A percentile compares a stretch with the other conserved stretches of the same genome.
These are phyloP conservation scores for Macrotus californicus DNA, from an alignment of 2,113 vertebrate species.

Conservation along the genomic window DNA sequence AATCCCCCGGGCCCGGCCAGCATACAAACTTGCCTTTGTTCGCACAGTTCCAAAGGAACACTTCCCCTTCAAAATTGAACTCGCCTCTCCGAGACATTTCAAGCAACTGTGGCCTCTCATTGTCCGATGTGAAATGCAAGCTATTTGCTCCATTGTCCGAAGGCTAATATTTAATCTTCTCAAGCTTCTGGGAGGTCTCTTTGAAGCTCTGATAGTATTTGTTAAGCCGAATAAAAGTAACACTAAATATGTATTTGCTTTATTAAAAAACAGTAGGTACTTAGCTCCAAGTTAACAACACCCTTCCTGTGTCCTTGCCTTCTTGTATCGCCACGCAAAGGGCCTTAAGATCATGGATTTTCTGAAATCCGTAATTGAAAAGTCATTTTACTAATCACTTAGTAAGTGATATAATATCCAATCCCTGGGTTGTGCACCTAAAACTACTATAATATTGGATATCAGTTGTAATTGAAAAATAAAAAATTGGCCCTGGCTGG, in stretches of 20 bases:
- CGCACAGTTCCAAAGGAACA: conserved; percentile 20
- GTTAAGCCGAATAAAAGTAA: not conserved
- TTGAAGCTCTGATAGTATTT: not conserved
- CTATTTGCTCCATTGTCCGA: not conserved
- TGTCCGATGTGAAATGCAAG: conserved; percentile 8
- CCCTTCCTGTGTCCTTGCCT: not conserved
- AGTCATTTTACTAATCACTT: not conserved
- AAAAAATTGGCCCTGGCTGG: not conserved
- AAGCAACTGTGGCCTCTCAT: not conserved
- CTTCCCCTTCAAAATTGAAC: conserved; percentile 44
- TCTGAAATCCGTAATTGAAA: not conserved
- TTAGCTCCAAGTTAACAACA: not conserved
- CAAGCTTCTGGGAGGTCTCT: not conserved
- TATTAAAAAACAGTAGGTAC: not conserved
- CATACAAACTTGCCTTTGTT: conserved; percentile 62
- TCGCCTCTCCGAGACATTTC: not conserved
- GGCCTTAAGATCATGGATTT: not conserved
- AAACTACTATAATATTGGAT: not conserved
- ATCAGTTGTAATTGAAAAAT: not conserved
- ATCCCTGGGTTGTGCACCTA: not conserved
- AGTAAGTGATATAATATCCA: not conserved
- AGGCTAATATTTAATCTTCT: conserved; percentile 31
- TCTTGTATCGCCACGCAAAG: not conserved
- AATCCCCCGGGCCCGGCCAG: conserved; percentile 22
- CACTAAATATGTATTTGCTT: not conserved